Evolutionary conservation across 2,797 vertebrate species (phyloP).

Genomic region (Phylloscopus collybita): DNA sequence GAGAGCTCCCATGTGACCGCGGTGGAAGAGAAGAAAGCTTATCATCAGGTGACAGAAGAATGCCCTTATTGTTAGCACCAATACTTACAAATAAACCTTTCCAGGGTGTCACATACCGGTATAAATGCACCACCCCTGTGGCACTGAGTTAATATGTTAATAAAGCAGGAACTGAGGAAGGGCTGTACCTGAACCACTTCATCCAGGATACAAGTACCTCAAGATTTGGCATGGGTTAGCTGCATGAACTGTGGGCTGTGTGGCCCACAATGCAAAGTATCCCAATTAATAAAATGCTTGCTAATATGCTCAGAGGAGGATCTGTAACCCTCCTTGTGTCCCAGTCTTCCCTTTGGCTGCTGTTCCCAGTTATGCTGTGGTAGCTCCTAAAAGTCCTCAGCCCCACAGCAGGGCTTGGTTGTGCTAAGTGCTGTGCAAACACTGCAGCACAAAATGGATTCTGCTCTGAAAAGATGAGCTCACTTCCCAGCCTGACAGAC

Average conservation of each 20-base stretch:
- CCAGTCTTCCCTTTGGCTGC: neutral
- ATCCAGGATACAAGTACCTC: neutral
- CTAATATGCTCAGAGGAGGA: neutral
- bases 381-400: neutral
- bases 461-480: neutral
- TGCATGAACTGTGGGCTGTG: neutral
- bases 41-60: constrained; percentile 54
- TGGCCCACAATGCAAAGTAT: neutral
- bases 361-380: neutral
- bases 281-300: neutral
- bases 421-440: constrained; percentile 20
- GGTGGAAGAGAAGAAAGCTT: constrained; percentile 50
- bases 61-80: constrained; percentile 29
- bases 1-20: constrained; percentile 41
- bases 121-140: neutral
- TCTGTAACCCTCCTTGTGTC: neutral
- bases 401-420: neutral
- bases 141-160: neutral
- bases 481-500: neutral
- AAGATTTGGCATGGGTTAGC: neutral
- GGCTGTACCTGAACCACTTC: neutral
- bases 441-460: constrained; percentile 20
- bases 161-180: neutral
- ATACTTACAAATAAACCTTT: constrained; percentile 45
- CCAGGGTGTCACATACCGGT: neutral